These are phyloP conservation scores for Hemicrepidius hirtus DNA, from an alignment of 2,888 invertebrate genomes.

Conservation along the genomic window DNA sequence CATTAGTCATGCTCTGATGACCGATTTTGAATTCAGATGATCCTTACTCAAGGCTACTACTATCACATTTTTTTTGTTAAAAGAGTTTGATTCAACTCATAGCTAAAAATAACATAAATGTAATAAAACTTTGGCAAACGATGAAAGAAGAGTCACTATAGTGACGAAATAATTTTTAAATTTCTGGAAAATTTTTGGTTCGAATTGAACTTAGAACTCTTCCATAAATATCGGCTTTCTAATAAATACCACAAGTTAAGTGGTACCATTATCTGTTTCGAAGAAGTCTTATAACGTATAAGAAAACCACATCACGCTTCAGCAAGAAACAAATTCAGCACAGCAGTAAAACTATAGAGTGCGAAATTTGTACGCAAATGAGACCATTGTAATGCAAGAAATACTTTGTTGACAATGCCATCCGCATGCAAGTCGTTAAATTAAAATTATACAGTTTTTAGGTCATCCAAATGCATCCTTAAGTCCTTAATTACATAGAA, in stretches of 20 bases:
- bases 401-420: neutral
- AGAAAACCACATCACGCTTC: slow-evolving; percentile 13
- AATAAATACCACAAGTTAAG: too few relatives aligned
- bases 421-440: neutral
- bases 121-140: too few relatives aligned
- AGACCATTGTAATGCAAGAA: slow-evolving; percentile 18
- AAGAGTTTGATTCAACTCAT: neutral
- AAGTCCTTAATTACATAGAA: too few relatives aligned
- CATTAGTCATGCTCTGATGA: slow-evolving; percentile 35
- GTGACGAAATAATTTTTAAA: too few relatives aligned
- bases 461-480: neutral
- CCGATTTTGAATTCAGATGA: slow-evolving; percentile 21
- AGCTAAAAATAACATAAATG: too few relatives aligned
- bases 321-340: slow-evolving; percentile 7
- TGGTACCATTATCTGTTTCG: too few relatives aligned
- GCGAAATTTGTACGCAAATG: slow-evolving; percentile 9
- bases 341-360: slow-evolving; percentile 6
- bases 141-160: neutral
- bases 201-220: too few relatives aligned
- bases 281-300: neutral
- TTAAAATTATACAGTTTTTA: neutral
- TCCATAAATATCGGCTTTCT: too few relatives aligned
- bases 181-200: too few relatives aligned
- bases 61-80: slow-evolving; percentile 10
- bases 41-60: slow-evolving; percentile 15